Base-by-base conservation (phyloP, 2,888 invertebrate genomes). In the Actias luna region DNA sequence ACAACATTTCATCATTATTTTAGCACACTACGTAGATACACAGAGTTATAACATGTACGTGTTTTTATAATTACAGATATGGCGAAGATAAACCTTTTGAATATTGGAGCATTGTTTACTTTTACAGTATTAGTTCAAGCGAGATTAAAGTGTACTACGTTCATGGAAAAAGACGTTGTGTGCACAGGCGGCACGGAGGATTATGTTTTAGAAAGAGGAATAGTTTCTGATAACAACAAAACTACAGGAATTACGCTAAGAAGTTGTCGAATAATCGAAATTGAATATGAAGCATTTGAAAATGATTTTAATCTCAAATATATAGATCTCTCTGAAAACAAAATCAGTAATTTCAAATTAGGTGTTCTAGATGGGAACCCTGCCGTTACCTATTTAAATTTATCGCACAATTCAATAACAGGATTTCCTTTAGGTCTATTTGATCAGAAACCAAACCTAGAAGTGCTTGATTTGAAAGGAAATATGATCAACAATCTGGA, bases 291-390 rank as follows among this genome's bases (percentile, higher is more conserved):
- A 65, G 74, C 82, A 2, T 88, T 88, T 58, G 65, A 79, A 42
- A 70, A 75, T 14, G 68, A 85, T 16, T 71, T 71, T 22, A 63
- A 71, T n/a, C 67, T 87, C 1, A 68, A 78, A 69, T 71, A 77
- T 58, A 68, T 88, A 2, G 87, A 87, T 68, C 62, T 88, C 25
- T 85, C 87, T 5, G 57, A 71, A 10, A 88, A 88, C 65, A 80
- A 78, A 63, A 76, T 88, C 36, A 62, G 64, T 8, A 66, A 63
- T n/a, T 63, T 88, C 0, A 75, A 79, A 69, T 69, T 82, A 1
- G 85, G 83, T 2, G 79, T 81, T 8, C 64, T 88, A 1, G 83
- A 87, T 52, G 83, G 70, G n/a, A 72, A 72, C 16, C 61, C 52
- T 22, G 64, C 71, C 60, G 68, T 85, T 5, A 78, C 72, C 10